Percentiles rank a stretch among this genome's conserved stretches.
Evolutionary conservation across 2,888 invertebrate genomes (phyloP).

Genomic region (Scaptomyza parva): DNA sequence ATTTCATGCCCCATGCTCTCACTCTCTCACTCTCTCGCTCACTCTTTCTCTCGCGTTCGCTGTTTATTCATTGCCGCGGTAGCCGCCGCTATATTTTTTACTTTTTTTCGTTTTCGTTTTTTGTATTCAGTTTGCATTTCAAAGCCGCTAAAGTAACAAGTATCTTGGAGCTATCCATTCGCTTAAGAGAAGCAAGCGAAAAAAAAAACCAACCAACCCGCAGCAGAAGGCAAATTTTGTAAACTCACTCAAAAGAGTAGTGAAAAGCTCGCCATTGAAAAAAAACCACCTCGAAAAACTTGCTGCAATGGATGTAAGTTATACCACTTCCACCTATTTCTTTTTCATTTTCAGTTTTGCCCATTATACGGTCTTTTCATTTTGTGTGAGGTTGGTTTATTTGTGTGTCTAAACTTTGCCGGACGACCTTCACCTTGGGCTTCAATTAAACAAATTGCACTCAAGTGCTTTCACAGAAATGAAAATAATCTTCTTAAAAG

Average conservation of each 20-base stretch:
- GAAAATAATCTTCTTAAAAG: conserved; percentile 61
- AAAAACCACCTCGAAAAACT: conserved; percentile 14
- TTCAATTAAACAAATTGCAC: conserved; percentile 73
- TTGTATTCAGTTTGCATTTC: conserved; percentile 75
- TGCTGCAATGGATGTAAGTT: conserved; percentile 67
- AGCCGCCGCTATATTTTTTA: conserved; percentile 55
- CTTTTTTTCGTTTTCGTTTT: conserved; percentile 23
- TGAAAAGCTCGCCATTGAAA: conserved; percentile 57
- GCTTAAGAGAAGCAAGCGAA: conserved; percentile 33
- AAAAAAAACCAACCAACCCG: conserved; percentile 38
- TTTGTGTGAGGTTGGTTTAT: conserved; percentile 30
- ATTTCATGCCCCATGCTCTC: conserved; percentile 41
- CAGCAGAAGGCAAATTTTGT: conserved; percentile 44
- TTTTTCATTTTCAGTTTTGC: no score
- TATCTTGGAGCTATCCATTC: conserved; percentile 69
- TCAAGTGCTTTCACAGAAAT: conserved; percentile 64
- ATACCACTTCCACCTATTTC: conserved; percentile 4
- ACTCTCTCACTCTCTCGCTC: conserved; percentile 7
- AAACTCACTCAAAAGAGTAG: conserved; percentile 43
- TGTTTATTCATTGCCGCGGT: conserved; percentile 69
- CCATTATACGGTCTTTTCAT: background rate
- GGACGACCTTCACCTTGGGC: conserved; percentile 76
- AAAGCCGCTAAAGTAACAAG: conserved; percentile 79
- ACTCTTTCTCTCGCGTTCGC: conserved; percentile 18
- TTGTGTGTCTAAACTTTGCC: conserved; percentile 51